phyloP scores from a whole-genome alignment of 2,888 invertebrate genomes.

The Ochropleura leucogaster region DNA sequence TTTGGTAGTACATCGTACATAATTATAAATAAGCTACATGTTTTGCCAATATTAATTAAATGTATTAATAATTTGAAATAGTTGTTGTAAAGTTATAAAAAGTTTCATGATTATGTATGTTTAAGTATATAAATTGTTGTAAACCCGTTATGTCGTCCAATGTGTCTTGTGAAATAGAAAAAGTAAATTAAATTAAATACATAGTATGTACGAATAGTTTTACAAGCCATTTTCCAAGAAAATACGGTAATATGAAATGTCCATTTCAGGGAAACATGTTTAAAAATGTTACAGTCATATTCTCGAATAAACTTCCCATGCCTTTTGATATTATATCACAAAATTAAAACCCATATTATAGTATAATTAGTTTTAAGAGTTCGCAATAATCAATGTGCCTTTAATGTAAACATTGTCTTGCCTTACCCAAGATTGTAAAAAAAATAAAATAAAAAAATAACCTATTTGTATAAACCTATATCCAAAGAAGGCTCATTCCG shows the following conservation, averaged over 20 bases:
- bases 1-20: constrained; percentile 35
- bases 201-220: background rate
- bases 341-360: constrained; percentile 40
- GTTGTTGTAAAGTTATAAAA: constrained; percentile 47
- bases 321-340: constrained; percentile 28
- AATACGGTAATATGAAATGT: background rate
- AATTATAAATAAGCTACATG: constrained; percentile 22
- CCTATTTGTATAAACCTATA: constrained; percentile 68
- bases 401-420: constrained; percentile 80
- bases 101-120: constrained; percentile 23
- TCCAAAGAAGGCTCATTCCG: constrained; percentile 70
- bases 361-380: constrained; percentile 59
- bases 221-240: background rate
- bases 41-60: constrained; percentile 54
- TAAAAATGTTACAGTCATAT: background rate
- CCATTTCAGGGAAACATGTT: background rate
- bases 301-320: background rate
- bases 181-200: constrained; percentile 13
- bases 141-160: constrained; percentile 16
- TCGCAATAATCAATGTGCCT: constrained; percentile 80
- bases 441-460: constrained; percentile 58
- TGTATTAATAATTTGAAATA: constrained; percentile 34
- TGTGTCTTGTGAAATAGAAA: constrained; percentile 3
- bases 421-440: constrained; percentile 74
- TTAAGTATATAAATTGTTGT: constrained; percentile 32